Base-by-base conservation (phyloP, 2,888 invertebrate species). In the Lithosia quadra region DNA sequence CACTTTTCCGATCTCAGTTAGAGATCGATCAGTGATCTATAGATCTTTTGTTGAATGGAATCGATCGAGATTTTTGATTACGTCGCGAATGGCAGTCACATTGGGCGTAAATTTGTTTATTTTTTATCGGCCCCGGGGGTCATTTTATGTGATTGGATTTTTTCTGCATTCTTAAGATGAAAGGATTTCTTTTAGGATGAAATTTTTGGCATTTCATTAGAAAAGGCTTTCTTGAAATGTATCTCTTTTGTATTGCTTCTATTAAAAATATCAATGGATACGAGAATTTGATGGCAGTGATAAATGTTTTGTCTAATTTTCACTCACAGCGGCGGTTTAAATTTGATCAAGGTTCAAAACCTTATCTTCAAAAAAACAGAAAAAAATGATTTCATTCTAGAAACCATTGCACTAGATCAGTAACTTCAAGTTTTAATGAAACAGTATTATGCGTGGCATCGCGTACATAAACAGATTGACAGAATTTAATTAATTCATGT, bases 11-110 rank as follows among this genome's bases (percentile, higher is more conserved):
- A 90, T 91, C 94, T 86, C 92, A 91, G 93, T 93, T 84, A 92
- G 92, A 89, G 90, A 92, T 90, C 93, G 90, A 92, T 92, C 90
- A 90, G 88, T 88, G 92, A 89, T 91, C 90, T 90, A 90, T 89
- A 88, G 86, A 89, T 89, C 91, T 90, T 88, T 94, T 94, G 94
- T 94, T 88, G 84, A 76, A 76, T 81, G 86, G 83, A 92, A 92
- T 94, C 92, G 93, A 93, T 92, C 87, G 88, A 80, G 81, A 84
- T 86, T 85, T 80, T 91, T 89, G 91, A 92, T 93, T 91, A 84
- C 85, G 85, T 84, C 84, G 89, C 86, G 86, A 91, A 89, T 86
- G 87, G 85, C 81, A 84, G 83, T 85, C 85, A 80, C 80, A 82
- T 82, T 81, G 82, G 79, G 78, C 75, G 80, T 76, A 68, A 71